Conservation (phyloP, 2,113 vertebrate genomes). For the Menura novaehollandiae region DNA sequence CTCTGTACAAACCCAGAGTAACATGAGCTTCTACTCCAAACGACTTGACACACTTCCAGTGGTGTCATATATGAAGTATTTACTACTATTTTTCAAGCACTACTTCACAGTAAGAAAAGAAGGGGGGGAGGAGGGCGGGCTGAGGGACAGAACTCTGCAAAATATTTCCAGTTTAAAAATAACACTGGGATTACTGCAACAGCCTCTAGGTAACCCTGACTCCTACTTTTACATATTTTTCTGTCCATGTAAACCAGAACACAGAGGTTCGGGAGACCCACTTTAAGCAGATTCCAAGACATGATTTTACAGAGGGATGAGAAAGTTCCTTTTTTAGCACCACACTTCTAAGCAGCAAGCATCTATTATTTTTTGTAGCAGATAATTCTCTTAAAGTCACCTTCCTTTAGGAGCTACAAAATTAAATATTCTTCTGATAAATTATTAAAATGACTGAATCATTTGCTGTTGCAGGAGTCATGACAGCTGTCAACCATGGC, state of each 20-base stretch:
- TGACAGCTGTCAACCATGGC: neutral
- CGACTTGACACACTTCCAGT: neutral
- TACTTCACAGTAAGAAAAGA: neutral
- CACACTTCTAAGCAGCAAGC: neutral
- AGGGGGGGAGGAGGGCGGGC: accelerated
- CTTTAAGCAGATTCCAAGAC: neutral
- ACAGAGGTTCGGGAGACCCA: neutral
- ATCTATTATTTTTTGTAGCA: neutral
- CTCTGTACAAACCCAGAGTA: neutral
- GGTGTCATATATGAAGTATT: neutral
- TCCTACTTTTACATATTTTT: neutral
- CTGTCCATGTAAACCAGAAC: neutral
- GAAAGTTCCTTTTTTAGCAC: conserved; percentile 20
- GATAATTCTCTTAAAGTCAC: neutral
- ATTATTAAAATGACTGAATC: neutral
- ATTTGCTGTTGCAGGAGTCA: neutral
- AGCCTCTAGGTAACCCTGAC: conserved; percentile 19
- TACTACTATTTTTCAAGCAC: conserved; percentile 1
- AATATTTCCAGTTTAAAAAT: conserved; percentile 4
- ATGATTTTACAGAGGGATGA: neutral
- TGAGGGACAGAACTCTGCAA: neutral
- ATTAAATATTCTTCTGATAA: neutral
- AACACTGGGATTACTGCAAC: neutral
- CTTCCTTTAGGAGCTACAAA: neutral
- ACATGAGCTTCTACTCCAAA: neutral